Conservation (phyloP, 2,797 vertebrate genomes). For the Ceryle rudis region DNA sequence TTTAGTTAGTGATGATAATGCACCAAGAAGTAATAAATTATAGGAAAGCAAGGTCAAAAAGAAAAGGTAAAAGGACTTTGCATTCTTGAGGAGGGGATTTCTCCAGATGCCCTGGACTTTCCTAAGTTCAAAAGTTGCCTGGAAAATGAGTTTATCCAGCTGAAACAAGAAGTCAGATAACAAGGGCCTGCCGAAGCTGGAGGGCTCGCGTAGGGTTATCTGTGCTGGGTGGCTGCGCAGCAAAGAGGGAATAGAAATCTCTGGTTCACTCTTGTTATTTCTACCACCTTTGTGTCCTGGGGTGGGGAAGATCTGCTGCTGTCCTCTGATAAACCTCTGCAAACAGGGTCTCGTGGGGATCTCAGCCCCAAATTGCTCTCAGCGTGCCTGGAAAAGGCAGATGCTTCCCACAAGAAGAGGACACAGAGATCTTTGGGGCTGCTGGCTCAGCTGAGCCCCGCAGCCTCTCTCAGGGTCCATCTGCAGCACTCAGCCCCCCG, state of each 20-base stretch:
- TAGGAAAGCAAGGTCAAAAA: slow-evolving; percentile 79
- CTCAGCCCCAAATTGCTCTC: not conserved
- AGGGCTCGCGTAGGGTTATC: not conserved
- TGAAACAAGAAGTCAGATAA: not conserved
- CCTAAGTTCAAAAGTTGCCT: slow-evolving; percentile 77
- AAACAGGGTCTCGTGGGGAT: not conserved
- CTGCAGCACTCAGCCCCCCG: not conserved
- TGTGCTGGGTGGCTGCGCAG: rapidly evolving
- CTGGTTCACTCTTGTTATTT: rapidly evolving
- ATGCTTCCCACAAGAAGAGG: not conserved
- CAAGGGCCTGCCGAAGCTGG: rapidly evolving
- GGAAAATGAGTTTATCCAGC: slow-evolving; percentile 49
- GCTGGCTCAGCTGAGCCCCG: not conserved
- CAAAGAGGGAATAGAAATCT: not conserved
- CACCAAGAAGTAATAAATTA: slow-evolving; percentile 84
- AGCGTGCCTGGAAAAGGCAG: not conserved
- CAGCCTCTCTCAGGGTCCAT: not conserved
- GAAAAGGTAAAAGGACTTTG: slow-evolving; percentile 53
- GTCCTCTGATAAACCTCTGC: not conserved
- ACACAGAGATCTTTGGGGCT: rapidly evolving
- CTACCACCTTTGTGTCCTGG: not conserved
- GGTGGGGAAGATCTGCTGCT: rapidly evolving
- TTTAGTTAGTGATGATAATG: slow-evolving; percentile 82
- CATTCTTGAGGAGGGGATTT: slow-evolving; percentile 72
- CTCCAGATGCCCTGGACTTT: slow-evolving; percentile 56